phyloP scores from a whole-genome alignment of 2,797 vertebrate species.

The Poliocrania exsul region DNA sequence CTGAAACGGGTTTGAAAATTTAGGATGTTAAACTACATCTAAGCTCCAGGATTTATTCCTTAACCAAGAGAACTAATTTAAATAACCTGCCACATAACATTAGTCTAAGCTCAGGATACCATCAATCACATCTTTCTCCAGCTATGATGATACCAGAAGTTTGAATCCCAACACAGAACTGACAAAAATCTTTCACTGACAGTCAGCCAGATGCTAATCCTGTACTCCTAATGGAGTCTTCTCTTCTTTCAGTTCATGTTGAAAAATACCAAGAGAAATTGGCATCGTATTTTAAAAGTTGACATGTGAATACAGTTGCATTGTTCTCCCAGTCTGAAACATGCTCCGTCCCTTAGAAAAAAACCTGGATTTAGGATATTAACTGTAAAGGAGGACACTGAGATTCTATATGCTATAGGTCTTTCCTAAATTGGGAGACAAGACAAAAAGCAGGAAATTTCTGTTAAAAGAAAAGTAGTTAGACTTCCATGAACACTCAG shows the following conservation, averaged over 20 bases:
- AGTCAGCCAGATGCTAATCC: background rate
- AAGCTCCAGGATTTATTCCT: background rate
- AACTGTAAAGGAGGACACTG: background rate
- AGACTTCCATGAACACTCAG: background rate
- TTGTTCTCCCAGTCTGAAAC: background rate
- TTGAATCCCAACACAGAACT: background rate
- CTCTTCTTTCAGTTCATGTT: background rate
- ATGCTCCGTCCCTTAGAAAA: background rate
- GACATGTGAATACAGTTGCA: background rate
- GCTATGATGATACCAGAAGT: background rate
- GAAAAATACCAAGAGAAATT: background rate
- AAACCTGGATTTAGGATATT: background rate
- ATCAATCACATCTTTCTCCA: background rate
- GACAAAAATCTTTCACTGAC: background rate
- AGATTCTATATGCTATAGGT: background rate
- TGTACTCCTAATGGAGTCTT: background rate
- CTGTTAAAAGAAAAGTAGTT: background rate
- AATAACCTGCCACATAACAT: background rate
- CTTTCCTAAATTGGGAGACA: background rate
- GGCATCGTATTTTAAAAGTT: background rate
- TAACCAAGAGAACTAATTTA: background rate
- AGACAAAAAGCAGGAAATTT: background rate
- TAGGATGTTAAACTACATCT: background rate
- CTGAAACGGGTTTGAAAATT: background rate
- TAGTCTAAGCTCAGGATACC: background rate